Conservation (phyloP, 2,888 invertebrate species). For the Rutpela maculata region DNA sequence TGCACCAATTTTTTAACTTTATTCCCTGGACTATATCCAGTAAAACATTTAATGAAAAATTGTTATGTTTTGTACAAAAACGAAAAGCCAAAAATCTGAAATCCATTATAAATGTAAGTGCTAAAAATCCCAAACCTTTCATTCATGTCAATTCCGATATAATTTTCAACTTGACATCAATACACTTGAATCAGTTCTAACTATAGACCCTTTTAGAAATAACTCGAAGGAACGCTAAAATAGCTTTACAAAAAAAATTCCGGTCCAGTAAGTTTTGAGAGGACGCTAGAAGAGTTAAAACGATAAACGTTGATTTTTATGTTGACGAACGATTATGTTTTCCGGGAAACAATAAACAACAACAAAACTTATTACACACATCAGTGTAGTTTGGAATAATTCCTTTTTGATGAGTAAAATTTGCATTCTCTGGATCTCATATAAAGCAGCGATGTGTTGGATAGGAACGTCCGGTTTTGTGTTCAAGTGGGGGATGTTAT, state of each 20-base stretch:
- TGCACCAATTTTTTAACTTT: too few relatives aligned
- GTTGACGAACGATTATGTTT: not conserved
- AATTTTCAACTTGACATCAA: conserved; percentile 20
- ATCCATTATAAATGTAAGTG: not conserved
- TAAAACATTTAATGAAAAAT: not conserved
- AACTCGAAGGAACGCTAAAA: not conserved
- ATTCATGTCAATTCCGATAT: conserved; percentile 9
- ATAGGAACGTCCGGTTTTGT: conserved; percentile 45
- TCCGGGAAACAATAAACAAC: conserved; percentile 1
- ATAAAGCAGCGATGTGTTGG: conserved; percentile 38
- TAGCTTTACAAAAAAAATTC: not conserved
- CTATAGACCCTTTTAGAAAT: not conserved
- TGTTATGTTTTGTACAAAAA: not conserved
- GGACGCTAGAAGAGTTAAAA: not conserved
- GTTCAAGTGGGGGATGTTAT: conserved; percentile 60
- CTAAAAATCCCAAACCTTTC: not conserved
- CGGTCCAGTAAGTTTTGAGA: not conserved
- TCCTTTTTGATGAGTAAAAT: conserved; percentile 43
- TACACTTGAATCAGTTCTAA: not conserved
- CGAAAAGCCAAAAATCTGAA: not conserved
- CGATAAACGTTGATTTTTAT: not conserved
- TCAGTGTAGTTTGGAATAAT: conserved; percentile 34
- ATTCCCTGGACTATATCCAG: too few relatives aligned
- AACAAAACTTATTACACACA: conserved; percentile 21
- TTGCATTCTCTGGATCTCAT: conserved; percentile 36